These are phyloP conservation scores for Neosilurus mollespiculum DNA, from an alignment of 2,797 vertebrate species.

Conservation along the genomic window DNA sequence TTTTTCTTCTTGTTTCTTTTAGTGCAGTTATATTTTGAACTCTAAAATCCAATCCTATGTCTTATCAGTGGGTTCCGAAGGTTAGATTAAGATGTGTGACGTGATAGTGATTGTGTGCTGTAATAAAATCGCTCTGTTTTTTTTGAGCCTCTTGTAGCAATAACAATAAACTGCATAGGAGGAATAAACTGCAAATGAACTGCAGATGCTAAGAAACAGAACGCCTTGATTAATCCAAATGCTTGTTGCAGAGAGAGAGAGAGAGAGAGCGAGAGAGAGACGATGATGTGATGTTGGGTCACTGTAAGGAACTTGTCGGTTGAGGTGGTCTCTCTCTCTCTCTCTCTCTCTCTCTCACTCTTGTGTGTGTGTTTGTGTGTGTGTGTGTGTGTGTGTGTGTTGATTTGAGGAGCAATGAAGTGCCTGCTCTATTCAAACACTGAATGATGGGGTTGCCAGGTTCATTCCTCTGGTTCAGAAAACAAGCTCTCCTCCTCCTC, in stretches of 20 bases:
- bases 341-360: no score
- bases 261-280: conserved; percentile 15
- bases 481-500: conserved; percentile 52
- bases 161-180: conserved; percentile 27
- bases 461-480: conserved; percentile 63
- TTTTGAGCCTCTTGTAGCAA: conserved; percentile 19
- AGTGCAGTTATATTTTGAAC: conserved; percentile 25
- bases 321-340: not conserved
- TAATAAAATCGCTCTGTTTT: conserved; percentile 42
- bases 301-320: conserved; percentile 43
- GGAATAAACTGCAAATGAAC: conserved; percentile 38
- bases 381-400: conserved; percentile 60
- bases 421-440: conserved; percentile 79
- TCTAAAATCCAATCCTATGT: conserved; percentile 36
- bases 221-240: conserved; percentile 42
- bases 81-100: conserved; percentile 30
- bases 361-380: conserved; percentile 27
- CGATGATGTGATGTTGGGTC: conserved; percentile 36
- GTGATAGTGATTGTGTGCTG: conserved; percentile 37
- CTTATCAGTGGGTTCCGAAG: conserved; percentile 17
- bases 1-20: not conserved
- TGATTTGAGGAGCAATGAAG: conserved; percentile 81
- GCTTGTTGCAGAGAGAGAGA: conserved; percentile 28
- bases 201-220: conserved; percentile 33
- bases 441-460: conserved; percentile 81